phyloP scores from a whole-genome alignment of 2,113 vertebrate species.

The Thalassoma bifasciatum region DNA sequence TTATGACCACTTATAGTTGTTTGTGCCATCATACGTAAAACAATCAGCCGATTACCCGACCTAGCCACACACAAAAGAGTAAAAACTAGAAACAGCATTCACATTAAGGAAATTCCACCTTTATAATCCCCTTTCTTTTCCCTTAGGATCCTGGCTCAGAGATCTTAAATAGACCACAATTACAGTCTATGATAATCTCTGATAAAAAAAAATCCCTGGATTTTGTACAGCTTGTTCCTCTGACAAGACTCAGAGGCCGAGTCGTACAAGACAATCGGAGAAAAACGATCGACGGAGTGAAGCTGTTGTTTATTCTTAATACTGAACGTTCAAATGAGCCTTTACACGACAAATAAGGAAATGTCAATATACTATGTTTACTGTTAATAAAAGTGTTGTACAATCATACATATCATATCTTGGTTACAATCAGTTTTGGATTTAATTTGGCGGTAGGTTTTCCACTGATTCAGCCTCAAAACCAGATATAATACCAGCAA shows the following conservation, averaged over 20 bases:
- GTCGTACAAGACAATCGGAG: neutral
- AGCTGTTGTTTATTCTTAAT: conserved; percentile 9
- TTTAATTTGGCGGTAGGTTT: too few species aligned
- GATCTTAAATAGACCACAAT: conserved; percentile 1
- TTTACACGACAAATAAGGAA: too few species aligned
- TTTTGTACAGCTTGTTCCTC: neutral
- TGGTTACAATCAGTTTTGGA: too few species aligned
- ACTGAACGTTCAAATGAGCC: neutral
- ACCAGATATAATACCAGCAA: too few species aligned
- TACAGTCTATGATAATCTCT: neutral
- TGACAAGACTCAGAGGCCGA: neutral
- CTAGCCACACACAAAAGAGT: too few species aligned
- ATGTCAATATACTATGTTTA: too few species aligned
- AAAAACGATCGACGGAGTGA: neutral
- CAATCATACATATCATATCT: too few species aligned
- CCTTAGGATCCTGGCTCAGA: neutral
- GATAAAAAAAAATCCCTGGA: conserved; percentile 5
- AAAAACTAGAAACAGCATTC: neutral
- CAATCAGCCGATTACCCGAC: too few species aligned
- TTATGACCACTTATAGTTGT: too few species aligned
- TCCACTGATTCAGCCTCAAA: too few species aligned
- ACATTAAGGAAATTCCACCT: neutral
- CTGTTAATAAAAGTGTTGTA: too few species aligned
- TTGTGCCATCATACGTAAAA: too few species aligned
- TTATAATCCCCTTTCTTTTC: neutral